Evolutionary conservation across 2,797 vertebrate genomes (phyloP), one percentile per base, ranked within the genome.

Genomic region (Holocentrus rufus): DNA sequence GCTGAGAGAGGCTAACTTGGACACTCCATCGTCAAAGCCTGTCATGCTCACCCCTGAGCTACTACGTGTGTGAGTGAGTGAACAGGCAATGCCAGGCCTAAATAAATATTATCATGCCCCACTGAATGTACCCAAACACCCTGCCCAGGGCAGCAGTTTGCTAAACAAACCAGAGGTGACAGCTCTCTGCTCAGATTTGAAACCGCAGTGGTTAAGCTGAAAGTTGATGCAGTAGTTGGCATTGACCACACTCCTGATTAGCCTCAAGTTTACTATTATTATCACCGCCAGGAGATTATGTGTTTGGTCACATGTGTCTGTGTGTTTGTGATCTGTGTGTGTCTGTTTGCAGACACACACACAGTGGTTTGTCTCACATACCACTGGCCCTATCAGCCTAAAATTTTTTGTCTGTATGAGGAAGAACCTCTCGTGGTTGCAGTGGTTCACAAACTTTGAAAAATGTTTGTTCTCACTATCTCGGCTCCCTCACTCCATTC

Each of bases 61-160:
- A 20, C 63, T 49, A 61, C 64, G 39, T 75, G 64, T 75, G 62
- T 66, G 39, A 50, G 52, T 76, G 53, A 81, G 62, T 64, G 58
- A 72, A 65, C 70, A 64, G 71, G 23, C 73, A 52, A 57, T 81
- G 66, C 61, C 59, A 61, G 57, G 57, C 30, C 72, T 84, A 68
- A 83, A 85, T 80, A 85, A 85, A 82, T 81, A 75, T 74, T 58
- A 64, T 65, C 70, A 81, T 74, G 82, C 72, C 42, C 75, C 55
- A 76, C 53, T 87, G 76, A 69, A 70, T 78, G 60, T 78, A 75
- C 74, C 80, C 73, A 81, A 88, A 86, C 80, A 69, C 67, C 73
- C 47, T 30, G 46, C 54, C 5, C 63, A 74, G 55, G 36, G 53
- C 59, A 71, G 53, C 50, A 76, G 66, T 75, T 58, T 76, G 52